A percentile compares a stretch with the other conserved stretches of the same genome.
Evolutionary conservation across 2,888 invertebrate species (phyloP).

Genomic region (Sialis fuliginosa): DNA sequence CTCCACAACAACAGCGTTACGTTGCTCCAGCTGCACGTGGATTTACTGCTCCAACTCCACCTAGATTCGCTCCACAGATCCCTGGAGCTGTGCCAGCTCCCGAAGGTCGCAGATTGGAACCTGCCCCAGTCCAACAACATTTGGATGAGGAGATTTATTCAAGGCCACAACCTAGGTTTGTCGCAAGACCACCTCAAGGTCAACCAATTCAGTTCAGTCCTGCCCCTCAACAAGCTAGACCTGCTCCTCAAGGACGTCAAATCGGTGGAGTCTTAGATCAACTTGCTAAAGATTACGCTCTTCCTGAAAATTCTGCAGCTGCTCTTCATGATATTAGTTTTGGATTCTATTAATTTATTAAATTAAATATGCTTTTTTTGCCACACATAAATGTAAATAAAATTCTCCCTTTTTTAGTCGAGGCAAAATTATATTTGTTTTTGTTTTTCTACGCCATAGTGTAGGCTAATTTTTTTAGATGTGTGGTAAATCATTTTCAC

Average conservation of each 20-base stretch:
- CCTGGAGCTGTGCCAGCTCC: constrained; percentile 7
- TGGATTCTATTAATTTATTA: constrained; percentile 45
- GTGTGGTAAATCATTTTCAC: no score
- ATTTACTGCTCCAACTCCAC: constrained; percentile 8
- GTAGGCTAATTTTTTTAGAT: no score
- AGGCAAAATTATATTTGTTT: no score
- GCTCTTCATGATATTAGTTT: constrained; percentile 70
- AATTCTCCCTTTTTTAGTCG: no score
- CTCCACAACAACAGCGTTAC: constrained; percentile 5
- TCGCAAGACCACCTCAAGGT: constrained; percentile 14
- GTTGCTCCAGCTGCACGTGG: neutral
- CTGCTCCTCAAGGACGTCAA: constrained; percentile 14
- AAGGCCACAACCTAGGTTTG: constrained; percentile 11
- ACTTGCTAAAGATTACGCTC: constrained; percentile 60
- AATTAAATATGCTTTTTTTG: no score
- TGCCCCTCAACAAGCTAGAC: constrained; percentile 12
- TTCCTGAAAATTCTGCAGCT: constrained; percentile 48
- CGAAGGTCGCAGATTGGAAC: constrained; percentile 8
- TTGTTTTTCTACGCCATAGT: no score
- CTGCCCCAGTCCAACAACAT: constrained; percentile 5
- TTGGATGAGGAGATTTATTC: constrained; percentile 9
- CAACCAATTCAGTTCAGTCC: constrained; percentile 10
- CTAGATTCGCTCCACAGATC: constrained; percentile 5
- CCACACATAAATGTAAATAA: no score
- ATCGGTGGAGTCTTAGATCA: constrained; percentile 53